Percentiles rank a stretch among this genome's conserved stretches.
Evolutionary conservation across 2,113 vertebrate genomes (phyloP).

Genomic region (Lanius collurio): DNA sequence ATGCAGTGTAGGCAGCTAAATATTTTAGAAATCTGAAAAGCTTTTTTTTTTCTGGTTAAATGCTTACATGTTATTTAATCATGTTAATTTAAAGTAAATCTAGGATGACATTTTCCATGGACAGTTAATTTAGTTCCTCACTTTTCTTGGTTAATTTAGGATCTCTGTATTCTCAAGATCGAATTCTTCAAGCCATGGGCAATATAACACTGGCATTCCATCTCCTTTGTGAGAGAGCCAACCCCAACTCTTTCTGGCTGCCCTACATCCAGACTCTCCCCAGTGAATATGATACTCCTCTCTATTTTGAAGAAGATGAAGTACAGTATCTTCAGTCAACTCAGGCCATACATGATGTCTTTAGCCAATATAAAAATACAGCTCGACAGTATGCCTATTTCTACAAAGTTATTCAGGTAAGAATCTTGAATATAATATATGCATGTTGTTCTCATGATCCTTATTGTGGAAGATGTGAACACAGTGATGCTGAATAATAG

Average conservation of each 20-base stretch:
- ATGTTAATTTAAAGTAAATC: background rate
- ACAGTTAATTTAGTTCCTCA: background rate
- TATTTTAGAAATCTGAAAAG: background rate
- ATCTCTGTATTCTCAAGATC: constrained; percentile 90
- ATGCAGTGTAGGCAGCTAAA: background rate
- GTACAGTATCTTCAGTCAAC: constrained; percentile 90
- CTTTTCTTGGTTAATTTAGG: constrained; percentile 76
- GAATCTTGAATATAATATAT: background rate
- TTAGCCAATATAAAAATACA: constrained; percentile 98
- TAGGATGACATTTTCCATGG: background rate
- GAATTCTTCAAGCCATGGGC: constrained; percentile 97
- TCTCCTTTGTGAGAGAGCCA: constrained; percentile 90
- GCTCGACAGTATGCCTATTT: constrained; percentile 98
- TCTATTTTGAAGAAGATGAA: constrained; percentile 94
- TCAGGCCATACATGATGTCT: constrained; percentile 92
- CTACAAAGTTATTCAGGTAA: constrained; percentile 96
- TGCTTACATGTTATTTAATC: background rate
- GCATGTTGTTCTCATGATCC: background rate
- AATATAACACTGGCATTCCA: constrained; percentile 96
- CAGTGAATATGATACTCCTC: constrained; percentile 89
- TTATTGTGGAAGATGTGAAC: background rate
- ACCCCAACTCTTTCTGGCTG: constrained; percentile 88
- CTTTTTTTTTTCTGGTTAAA: background rate
- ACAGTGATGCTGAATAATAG: background rate
- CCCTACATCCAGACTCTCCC: constrained; percentile 96